Evolutionary conservation across 37 sponge, comb jelly and placozoan genomes (phyloP).

Genomic region (Theonella swinhoei): DNA sequence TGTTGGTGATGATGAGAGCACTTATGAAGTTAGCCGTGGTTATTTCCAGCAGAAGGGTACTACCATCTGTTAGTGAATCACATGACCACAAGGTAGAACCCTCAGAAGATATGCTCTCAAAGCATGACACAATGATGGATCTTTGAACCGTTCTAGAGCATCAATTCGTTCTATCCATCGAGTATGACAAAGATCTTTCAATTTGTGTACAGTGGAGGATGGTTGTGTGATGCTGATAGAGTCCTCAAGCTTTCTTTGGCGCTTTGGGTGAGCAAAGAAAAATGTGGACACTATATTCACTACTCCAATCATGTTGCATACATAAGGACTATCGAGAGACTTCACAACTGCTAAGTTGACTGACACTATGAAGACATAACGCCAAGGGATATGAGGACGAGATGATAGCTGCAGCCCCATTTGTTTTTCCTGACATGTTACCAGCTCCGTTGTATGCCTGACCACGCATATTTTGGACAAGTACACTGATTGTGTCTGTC

Average conservation of each 20-base stretch:
- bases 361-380: slow-evolving; percentile 38
- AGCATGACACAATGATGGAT: slow-evolving; percentile 63
- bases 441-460: slow-evolving; percentile 84
- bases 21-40: slow-evolving; percentile 49
- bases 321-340: background rate
- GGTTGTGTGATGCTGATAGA: slow-evolving; percentile 42
- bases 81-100: slow-evolving; percentile 43
- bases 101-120: slow-evolving; percentile 57
- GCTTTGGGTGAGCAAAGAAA: slow-evolving; percentile 69
- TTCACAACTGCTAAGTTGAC: background rate
- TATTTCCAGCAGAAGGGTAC: slow-evolving; percentile 51
- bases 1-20: slow-evolving; percentile 58
- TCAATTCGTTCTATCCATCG: slow-evolving; percentile 66
- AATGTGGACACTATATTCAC: slow-evolving; percentile 46
- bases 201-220: slow-evolving; percentile 16
- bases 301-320: slow-evolving; percentile 65
- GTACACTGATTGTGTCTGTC: slow-evolving; percentile 4
- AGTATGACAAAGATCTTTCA: slow-evolving; percentile 65
- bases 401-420: slow-evolving; percentile 39
- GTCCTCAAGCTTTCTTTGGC: slow-evolving; percentile 48
- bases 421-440: slow-evolving; percentile 53
- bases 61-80: slow-evolving; percentile 66
- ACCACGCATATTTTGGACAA: slow-evolving; percentile 63
- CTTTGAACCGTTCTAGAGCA: slow-evolving; percentile 42
- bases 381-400: slow-evolving; percentile 37